A percentile compares a stretch with the other conserved stretches of the same genome.
Evolutionary conservation across 2,888 invertebrate species (phyloP).

Genomic region (Troides oblongomaculatus): DNA sequence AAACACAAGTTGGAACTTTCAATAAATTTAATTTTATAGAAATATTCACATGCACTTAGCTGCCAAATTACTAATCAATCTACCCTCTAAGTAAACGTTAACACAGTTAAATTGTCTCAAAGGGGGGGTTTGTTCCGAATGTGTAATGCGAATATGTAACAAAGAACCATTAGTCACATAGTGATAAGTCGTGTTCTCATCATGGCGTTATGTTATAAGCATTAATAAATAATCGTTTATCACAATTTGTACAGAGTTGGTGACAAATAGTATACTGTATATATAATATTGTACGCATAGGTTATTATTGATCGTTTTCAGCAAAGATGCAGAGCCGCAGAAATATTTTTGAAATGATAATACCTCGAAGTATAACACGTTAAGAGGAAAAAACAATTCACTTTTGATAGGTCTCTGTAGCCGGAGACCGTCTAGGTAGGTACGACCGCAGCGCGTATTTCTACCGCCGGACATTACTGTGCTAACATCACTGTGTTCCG

Average conservation of each 20-base stretch:
- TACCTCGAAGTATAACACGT: too few relatives aligned
- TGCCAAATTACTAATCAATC: constrained; percentile 12
- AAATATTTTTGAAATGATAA: too few relatives aligned
- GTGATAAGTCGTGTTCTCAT: constrained; percentile 14
- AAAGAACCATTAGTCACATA: constrained; percentile 22
- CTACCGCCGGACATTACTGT: too few relatives aligned
- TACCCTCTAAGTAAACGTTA: constrained; percentile 10
- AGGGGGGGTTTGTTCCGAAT: constrained; percentile 12
- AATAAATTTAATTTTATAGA: not conserved
- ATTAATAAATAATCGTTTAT: constrained; percentile 1
- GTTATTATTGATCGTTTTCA: too few relatives aligned
- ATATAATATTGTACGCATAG: too few relatives aligned
- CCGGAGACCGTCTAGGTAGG: too few relatives aligned
- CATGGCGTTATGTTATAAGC: not conserved
- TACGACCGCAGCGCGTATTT: too few relatives aligned
- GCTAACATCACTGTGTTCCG: too few relatives aligned
- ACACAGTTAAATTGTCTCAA: constrained; percentile 10
- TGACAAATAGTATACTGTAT: too few relatives aligned
- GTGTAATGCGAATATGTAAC: constrained; percentile 15
- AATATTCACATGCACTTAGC: constrained; percentile 10
- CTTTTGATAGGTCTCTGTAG: too few relatives aligned
- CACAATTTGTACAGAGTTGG: not conserved
- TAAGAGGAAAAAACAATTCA: too few relatives aligned
- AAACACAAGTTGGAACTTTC: not conserved
- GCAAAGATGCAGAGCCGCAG: too few relatives aligned